A percentile compares a stretch with the other conserved stretches of the same genome.
phyloP scores from a whole-genome alignment of 2,888 invertebrate species.

The Eupithecia dodoneata region DNA sequence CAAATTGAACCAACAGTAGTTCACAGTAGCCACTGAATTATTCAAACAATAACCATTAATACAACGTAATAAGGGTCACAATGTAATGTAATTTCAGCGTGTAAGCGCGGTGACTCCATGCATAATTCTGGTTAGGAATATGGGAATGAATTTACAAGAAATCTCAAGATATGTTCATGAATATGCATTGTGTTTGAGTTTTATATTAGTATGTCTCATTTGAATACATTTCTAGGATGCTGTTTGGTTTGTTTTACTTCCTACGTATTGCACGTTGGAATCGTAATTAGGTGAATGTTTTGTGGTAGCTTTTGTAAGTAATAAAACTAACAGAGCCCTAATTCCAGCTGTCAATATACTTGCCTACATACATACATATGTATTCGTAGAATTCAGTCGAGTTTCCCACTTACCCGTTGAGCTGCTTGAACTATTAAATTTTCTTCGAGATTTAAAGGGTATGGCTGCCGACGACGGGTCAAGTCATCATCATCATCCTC shows the following conservation, averaged over 20 bases:
- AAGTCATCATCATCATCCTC: too few species aligned
- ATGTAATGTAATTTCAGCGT: constrained; percentile 26
- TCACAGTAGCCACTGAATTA: constrained; percentile 61
- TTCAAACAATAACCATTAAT: constrained; percentile 30
- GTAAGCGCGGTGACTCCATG: constrained; percentile 36
- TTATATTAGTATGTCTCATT: constrained; percentile 26
- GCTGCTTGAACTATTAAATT: too few species aligned
- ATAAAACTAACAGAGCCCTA: background rate
- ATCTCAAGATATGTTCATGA: constrained; percentile 35
- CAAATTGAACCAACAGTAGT: constrained; percentile 57
- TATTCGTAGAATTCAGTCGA: too few species aligned
- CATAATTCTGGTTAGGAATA: constrained; percentile 46
- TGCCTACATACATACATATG: too few species aligned
- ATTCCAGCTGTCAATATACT: too few species aligned
- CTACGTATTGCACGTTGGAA: constrained; percentile 16
- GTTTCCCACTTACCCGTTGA: too few species aligned
- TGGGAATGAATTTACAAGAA: constrained; percentile 47
- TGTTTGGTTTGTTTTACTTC: constrained; percentile 16
- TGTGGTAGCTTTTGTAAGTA: background rate
- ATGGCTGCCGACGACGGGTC: too few species aligned
- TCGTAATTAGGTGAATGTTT: constrained; percentile 10
- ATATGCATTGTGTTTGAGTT: constrained; percentile 40
- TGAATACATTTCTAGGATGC: constrained; percentile 17
- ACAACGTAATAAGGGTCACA: constrained; percentile 27
- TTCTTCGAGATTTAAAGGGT: too few species aligned